Evolutionary conservation across 1,140 invertebrate genomes (phyloP), one percentile per base, ranked within the genome.

Genomic region (Amphibalanus amphitrite): DNA sequence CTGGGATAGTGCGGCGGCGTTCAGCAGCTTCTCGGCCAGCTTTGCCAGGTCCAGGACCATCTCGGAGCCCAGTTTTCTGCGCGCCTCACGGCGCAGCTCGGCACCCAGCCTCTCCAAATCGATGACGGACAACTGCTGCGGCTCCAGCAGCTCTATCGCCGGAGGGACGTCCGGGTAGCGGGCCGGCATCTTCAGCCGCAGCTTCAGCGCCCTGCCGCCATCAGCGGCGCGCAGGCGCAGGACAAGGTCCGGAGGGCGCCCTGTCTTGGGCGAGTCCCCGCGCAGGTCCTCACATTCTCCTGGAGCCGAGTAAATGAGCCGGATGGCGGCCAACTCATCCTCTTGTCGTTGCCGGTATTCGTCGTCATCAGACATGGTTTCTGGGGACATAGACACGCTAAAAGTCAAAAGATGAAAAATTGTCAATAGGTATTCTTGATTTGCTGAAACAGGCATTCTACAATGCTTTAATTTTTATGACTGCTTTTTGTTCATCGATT

Each of bases 201-300:
- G 23, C 26, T 23, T 23, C 4, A 6, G 23, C 26, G 64, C 64
- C 23, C 25, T 3, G 26, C 64, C 64, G 23, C 25, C 64, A n/a
- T 65, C 64, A 26, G 23, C 64, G 3, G 26, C 4, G 4, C 15
- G 33, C 17, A 75, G 47, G 3, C 26, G 71, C 26, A 76, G 28
- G 13, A 59, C 33, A 20, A 75, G 70, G 0, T 76, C 72, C 13
- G 74, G 74, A 1, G 74, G 69, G 15, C 75, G n/a, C 23, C 47
- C 26, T 3, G 74, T 72, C 59, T 76, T 75, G 75, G 72, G 74
- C 6, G 70, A 69, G 71, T 76, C 75, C 28, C 69, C 38, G 47
- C 75, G 69, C 23, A 76, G 26, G 30, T 76, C 73, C 29, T 38
- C 38, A 65, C 74, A 71, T 38, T 76, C 71, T 6, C 26, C 64